A percentile compares a stretch with the other conserved stretches of the same genome.
phyloP scores from a whole-genome alignment of 2,113 vertebrate species.

The Cisticola juncidis region DNA sequence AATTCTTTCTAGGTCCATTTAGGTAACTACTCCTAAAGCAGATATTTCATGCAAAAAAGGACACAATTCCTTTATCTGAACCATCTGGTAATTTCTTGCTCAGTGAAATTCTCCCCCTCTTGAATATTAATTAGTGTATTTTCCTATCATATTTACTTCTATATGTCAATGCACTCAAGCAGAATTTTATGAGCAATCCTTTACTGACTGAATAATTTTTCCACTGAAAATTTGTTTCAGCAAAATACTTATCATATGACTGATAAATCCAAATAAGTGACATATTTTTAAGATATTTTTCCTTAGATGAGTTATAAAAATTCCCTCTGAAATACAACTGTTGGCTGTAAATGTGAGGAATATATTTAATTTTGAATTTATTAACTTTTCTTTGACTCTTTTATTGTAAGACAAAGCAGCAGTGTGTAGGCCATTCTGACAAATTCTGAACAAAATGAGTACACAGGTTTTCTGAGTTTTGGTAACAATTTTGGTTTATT shows the following conservation, averaged over 20 bases:
- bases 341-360: not conserved
- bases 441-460: not conserved
- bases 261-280: not conserved
- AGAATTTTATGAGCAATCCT: not conserved
- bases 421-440: not conserved
- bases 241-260: not conserved
- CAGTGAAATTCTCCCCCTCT: not conserved
- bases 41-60: not conserved
- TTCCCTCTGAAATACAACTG: not conserved
- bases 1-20: not conserved
- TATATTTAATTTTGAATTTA: not conserved
- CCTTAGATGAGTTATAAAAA: not conserved
- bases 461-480: rapidly evolving
- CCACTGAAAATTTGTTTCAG: not conserved
- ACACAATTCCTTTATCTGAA: not conserved
- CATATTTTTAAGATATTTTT: not conserved
- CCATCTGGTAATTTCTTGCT: not conserved
- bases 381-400: not conserved
- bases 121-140: not conserved
- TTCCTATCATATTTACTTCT: not conserved
- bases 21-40: not conserved
- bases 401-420: not conserved
- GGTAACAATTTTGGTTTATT: not conserved
- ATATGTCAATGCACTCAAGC: not conserved
- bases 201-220: not conserved